Percentiles rank a stretch among this genome's conserved stretches.
Conservation (phyloP, 2,113 vertebrate species). For the Neotoma lepida region DNA sequence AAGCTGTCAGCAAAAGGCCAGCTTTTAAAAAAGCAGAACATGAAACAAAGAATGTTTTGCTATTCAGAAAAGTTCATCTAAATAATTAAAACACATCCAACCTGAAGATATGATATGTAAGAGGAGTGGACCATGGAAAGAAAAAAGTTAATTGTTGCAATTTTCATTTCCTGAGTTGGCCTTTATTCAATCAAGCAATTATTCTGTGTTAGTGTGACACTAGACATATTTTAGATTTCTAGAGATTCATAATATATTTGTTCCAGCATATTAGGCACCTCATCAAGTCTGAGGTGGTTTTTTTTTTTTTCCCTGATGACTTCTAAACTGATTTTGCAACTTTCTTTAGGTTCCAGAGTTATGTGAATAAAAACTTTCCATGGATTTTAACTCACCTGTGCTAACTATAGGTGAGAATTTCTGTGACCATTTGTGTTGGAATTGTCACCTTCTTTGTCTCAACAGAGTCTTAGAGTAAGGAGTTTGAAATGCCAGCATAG, state of each 20-base stretch:
- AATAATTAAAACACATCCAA: constrained; percentile 75
- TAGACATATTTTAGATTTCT: constrained; percentile 77
- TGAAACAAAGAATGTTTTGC: constrained; percentile 60
- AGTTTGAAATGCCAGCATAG: background rate
- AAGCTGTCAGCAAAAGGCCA: constrained; percentile 53
- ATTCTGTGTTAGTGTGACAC: constrained; percentile 71
- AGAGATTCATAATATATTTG: constrained; percentile 74
- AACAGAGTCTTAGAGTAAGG: background rate
- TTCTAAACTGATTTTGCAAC: constrained; percentile 64
- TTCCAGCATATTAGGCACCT: constrained; percentile 77
- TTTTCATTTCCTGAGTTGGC: constrained; percentile 81
- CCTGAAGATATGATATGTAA: constrained; percentile 69
- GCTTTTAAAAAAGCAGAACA: constrained; percentile 46
- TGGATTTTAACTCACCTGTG: constrained; percentile 22
- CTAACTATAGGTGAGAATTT: background rate
- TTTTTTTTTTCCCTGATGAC: background rate
- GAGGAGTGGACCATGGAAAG: constrained; percentile 66
- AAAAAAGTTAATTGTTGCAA: constrained; percentile 78
- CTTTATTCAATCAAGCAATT: constrained; percentile 74
- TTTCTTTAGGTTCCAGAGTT: constrained; percentile 8
- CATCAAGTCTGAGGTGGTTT: constrained; percentile 63
- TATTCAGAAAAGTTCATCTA: constrained; percentile 60
- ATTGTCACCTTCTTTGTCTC: background rate
- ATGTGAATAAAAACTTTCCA: constrained; percentile 12
- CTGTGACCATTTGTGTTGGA: background rate